A percentile compares a stretch with the other conserved stretches of the same genome.
These are phyloP conservation scores for Patiria pectinifera DNA, from an alignment of 53 echinoderm and acorn worm genomes.

Conservation along the genomic window DNA sequence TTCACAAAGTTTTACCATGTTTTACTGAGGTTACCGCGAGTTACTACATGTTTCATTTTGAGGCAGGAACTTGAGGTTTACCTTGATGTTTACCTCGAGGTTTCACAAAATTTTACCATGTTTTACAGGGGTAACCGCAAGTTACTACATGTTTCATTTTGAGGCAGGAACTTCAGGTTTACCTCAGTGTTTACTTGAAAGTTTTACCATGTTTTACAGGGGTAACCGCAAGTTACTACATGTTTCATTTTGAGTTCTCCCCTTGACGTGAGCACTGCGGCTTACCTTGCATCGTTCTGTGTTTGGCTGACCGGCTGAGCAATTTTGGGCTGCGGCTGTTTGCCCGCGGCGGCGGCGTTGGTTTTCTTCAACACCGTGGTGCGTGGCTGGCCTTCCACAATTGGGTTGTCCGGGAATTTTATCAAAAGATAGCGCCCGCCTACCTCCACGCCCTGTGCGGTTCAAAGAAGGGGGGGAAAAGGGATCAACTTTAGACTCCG, in stretches of 20 bases:
- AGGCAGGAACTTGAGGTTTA: neutral
- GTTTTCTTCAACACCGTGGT: conserved; percentile 85
- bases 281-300: neutral
- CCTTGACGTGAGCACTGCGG: neutral
- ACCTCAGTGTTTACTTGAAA: neutral
- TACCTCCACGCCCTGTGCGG: conserved; percentile 74
- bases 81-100: neutral
- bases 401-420: conserved; percentile 99
- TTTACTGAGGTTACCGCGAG: no score
- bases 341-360: conserved; percentile 30
- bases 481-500: neutral
- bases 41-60: no score
- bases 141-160: no score
- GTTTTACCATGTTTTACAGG: no score
- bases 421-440: conserved; percentile 83
- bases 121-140: no score
- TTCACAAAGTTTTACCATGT: no score
- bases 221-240: no score
- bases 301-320: neutral
- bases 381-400: conserved; percentile 78
- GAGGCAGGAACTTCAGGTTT: no score
- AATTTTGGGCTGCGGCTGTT: conserved; percentile 32
- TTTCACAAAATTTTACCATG: no score
- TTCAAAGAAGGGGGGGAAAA: neutral
- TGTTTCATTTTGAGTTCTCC: no score